Evolutionary conservation across 2,113 vertebrate species (phyloP).

Genomic region (Mesoclemmys tuberculata): DNA sequence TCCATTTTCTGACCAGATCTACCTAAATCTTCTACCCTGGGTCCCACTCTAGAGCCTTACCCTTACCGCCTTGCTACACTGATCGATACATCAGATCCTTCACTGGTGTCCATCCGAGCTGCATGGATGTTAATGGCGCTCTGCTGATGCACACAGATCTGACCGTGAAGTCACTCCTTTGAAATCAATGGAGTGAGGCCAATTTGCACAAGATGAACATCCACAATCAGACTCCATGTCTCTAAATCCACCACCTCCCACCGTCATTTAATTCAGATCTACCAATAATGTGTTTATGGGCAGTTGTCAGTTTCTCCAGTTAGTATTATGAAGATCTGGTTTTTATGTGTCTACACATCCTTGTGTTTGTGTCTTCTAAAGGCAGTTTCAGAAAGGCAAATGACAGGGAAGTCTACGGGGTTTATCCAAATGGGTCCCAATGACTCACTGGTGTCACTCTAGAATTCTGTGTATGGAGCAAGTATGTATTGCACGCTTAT

Average conservation of each 20-base stretch:
- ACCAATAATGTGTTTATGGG: background rate
- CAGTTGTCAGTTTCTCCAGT: background rate
- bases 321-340: fast-evolving
- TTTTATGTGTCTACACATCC: fast-evolving
- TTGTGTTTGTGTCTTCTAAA: fast-evolving
- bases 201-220: fast-evolving
- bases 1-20: background rate
- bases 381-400: background rate
- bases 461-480: background rate
- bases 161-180: background rate
- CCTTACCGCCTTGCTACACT: background rate
- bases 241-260: background rate
- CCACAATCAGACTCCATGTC: fast-evolving
- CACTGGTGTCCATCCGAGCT: background rate
- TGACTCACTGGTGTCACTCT: background rate
- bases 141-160: background rate
- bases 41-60: background rate
- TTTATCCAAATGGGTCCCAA: background rate
- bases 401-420: background rate
- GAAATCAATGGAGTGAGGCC: background rate
- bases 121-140: fast-evolving
- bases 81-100: background rate
- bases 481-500: background rate
- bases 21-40: background rate
- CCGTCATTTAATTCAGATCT: background rate